A percentile compares a stretch with the other conserved stretches of the same genome.
Evolutionary conservation across 2,888 invertebrate species (phyloP).

Genomic region (Euphydryas editha): DNA sequence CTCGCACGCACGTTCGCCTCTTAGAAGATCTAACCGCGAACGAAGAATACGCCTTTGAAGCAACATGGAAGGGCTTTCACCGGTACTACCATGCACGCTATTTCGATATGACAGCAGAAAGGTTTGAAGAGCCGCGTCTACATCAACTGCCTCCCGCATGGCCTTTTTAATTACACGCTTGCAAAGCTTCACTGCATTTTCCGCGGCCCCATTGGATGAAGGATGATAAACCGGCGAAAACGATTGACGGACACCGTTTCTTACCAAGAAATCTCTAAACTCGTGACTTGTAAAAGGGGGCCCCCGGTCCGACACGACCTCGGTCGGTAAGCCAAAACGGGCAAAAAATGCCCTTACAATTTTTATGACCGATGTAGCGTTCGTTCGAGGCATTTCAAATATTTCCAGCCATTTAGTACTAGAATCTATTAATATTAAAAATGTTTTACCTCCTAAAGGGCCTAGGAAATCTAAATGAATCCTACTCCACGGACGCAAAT

Average conservation of each 20-base stretch:
- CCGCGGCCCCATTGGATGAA: constrained; percentile 44
- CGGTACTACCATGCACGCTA: background rate
- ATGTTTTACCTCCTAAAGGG: constrained; percentile 30
- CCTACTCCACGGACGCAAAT: constrained; percentile 36
- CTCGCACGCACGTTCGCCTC: background rate
- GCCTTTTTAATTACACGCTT: constrained; percentile 42
- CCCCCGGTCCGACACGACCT: constrained; percentile 42
- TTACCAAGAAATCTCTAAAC: constrained; percentile 32
- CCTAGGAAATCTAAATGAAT: constrained; percentile 44
- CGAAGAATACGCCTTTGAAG: background rate
- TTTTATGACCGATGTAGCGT: constrained; percentile 6
- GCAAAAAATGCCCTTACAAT: constrained; percentile 21
- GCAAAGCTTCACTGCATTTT: constrained; percentile 42
- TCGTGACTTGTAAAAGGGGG: constrained; percentile 38
- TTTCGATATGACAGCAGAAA: background rate
- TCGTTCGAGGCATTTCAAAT: constrained; percentile 35
- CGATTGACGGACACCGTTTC: constrained; percentile 39
- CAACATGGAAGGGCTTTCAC: background rate
- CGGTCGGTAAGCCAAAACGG: constrained; percentile 35
- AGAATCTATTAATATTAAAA: constrained; percentile 18
- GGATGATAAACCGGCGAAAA: constrained; percentile 41
- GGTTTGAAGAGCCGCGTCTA: constrained; percentile 28
- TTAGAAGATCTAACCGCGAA: background rate
- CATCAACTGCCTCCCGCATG: constrained; percentile 14
- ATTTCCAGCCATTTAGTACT: constrained; percentile 43